Evolutionary conservation across 2,888 invertebrate genomes (phyloP).

Genomic region (Phaonia tiefii): DNA sequence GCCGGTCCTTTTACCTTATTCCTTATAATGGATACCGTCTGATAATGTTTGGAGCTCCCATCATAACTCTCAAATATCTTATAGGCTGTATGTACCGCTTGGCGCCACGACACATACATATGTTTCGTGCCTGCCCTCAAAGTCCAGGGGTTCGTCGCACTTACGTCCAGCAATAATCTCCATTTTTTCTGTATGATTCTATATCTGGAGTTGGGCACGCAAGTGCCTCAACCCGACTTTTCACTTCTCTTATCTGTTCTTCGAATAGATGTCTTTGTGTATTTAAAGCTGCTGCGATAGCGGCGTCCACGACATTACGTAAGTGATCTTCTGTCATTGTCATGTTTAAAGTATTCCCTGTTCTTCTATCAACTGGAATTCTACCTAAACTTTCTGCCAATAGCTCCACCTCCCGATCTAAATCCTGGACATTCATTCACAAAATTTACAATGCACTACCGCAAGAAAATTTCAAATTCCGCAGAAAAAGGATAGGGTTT

Average conservation of each 20-base stretch:
- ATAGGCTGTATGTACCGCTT: slow-evolving; percentile 23
- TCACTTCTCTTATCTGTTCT: not conserved
- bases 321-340: not conserved
- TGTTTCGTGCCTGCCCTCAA: no score
- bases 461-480: no score
- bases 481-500: no score
- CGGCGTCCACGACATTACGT: slow-evolving; percentile 2
- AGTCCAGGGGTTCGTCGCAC: slow-evolving; percentile 11
- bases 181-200: slow-evolving; percentile 23
- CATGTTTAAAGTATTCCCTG: not conserved
- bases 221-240: not conserved
- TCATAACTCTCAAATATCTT: slow-evolving; percentile 33
- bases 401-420: no score
- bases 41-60: no score
- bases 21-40: no score
- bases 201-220: not conserved
- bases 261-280: slow-evolving; percentile 8
- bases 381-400: no score
- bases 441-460: no score
- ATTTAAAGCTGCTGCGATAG: slow-evolving; percentile 21
- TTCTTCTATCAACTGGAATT: not conserved
- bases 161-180: not conserved
- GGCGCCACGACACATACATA: no score
- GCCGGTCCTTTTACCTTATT: no score
- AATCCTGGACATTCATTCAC: no score